phyloP scores from a whole-genome alignment of 2,888 invertebrate species.

The Zaprionus bogoriensis region DNA sequence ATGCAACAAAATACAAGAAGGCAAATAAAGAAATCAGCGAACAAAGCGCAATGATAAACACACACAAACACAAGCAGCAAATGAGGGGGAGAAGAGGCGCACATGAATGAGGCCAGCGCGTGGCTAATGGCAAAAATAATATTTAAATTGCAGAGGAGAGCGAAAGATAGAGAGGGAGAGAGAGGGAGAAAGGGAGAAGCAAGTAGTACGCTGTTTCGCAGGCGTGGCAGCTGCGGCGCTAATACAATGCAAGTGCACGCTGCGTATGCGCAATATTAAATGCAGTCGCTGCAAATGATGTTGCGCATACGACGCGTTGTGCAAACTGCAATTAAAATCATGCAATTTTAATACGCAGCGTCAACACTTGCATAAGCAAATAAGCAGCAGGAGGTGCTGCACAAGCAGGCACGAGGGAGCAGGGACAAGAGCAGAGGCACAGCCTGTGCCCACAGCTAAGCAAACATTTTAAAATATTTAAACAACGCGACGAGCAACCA shows the following conservation, averaged over 20 bases:
- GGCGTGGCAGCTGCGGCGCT: not conserved
- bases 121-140: slow-evolving; percentile 51
- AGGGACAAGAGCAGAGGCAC: slow-evolving; percentile 8
- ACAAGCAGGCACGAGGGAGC: not conserved
- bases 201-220: not conserved
- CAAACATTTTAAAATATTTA: slow-evolving; percentile 78
- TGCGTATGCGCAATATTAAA: slow-evolving; percentile 69
- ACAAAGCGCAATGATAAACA: slow-evolving; percentile 32
- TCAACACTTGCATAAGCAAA: slow-evolving; percentile 74
- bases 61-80: slow-evolving; percentile 11
- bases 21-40: slow-evolving; percentile 45
- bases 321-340: slow-evolving; percentile 79
- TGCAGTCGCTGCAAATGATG: slow-evolving; percentile 55
- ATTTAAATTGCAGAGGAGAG: slow-evolving; percentile 33
- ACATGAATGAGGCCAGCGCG: slow-evolving; percentile 7
- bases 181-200: not conserved
- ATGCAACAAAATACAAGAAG: slow-evolving; percentile 3
- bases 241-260: slow-evolving; percentile 6
- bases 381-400: slow-evolving; percentile 39
- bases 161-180: not conserved
- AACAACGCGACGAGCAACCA: slow-evolving; percentile 49
- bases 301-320: slow-evolving; percentile 45
- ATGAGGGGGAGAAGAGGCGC: slow-evolving; percentile 5
- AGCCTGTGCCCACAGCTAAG: slow-evolving; percentile 55
- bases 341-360: slow-evolving; percentile 74